Evolutionary conservation across 2,797 vertebrate genomes (phyloP).

Genomic region (Pipistrellus kuhlii): DNA sequence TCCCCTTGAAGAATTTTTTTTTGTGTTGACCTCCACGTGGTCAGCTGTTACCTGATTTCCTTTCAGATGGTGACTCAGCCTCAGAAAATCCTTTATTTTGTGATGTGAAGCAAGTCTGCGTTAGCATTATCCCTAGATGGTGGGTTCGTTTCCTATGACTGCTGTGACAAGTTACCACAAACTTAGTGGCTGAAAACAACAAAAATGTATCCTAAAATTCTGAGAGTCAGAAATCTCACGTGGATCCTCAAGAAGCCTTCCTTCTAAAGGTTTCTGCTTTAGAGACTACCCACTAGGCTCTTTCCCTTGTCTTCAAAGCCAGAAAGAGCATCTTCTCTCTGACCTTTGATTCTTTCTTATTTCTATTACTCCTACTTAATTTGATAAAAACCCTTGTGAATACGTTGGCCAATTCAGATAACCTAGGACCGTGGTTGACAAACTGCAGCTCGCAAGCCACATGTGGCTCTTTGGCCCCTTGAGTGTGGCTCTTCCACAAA

Average conservation of each 20-base stretch:
- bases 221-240: not conserved
- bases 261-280: not conserved
- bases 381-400: not conserved
- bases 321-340: not conserved
- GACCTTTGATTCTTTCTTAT: not conserved
- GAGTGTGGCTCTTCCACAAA: no score
- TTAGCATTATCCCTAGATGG: not conserved
- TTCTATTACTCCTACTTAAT: not conserved
- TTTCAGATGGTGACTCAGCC: not conserved
- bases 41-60: not conserved
- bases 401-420: not conserved
- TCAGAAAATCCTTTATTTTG: not conserved
- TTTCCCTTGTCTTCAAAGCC: not conserved
- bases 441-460: no score
- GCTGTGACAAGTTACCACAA: not conserved
- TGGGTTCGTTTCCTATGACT: not conserved
- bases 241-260: not conserved
- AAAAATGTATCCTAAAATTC: not conserved
- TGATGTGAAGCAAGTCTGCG: not conserved
- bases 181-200: not conserved
- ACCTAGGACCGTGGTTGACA: not conserved
- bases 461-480: no score
- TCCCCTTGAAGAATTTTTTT: conserved; percentile 2
- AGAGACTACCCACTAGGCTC: not conserved
- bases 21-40: not conserved